These are phyloP conservation scores for Drosophila peninsularis DNA, from an alignment of 2,888 invertebrate species.

Conservation along the genomic window DNA sequence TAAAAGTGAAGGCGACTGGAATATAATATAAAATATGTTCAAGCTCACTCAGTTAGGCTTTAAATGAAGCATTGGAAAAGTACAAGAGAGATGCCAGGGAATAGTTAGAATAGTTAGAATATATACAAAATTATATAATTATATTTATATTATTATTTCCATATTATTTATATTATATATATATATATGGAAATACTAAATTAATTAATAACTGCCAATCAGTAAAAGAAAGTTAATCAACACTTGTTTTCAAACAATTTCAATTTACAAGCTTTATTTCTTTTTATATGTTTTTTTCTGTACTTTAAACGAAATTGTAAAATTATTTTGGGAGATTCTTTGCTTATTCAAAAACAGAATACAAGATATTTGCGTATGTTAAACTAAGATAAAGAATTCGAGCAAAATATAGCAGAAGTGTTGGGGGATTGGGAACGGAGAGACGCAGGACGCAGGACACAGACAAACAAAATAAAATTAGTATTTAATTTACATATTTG, in stretches of 20 bases:
- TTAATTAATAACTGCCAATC: constrained; percentile 19
- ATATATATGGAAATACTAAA: no score
- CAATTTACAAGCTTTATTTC: constrained; percentile 78
- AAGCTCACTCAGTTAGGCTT: neutral
- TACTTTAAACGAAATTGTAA: constrained; percentile 45
- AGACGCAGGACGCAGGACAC: neutral
- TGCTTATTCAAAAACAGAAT: constrained; percentile 31
- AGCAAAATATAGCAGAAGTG: constrained; percentile 59
- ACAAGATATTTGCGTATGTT: constrained; percentile 14
- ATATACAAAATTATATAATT: neutral
- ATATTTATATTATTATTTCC: no score
- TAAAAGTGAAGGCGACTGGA: constrained; percentile 5
- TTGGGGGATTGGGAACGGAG: constrained; percentile 1
- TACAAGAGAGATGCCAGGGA: neutral
- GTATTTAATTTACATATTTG: constrained; percentile 78
- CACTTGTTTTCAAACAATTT: constrained; percentile 32
- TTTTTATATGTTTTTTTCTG: constrained; percentile 26
- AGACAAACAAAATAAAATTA: constrained; percentile 27
- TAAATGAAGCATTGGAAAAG: neutral
- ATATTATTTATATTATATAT: no score
- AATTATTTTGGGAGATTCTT: constrained; percentile 31
- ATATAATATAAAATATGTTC: neutral
- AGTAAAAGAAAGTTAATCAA: constrained; percentile 14
- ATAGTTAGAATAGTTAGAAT: neutral
- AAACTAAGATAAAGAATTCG: constrained; percentile 31